Evolutionary conservation across 2,888 invertebrate genomes (phyloP).

Genomic region (Dasypolia templi): DNA sequence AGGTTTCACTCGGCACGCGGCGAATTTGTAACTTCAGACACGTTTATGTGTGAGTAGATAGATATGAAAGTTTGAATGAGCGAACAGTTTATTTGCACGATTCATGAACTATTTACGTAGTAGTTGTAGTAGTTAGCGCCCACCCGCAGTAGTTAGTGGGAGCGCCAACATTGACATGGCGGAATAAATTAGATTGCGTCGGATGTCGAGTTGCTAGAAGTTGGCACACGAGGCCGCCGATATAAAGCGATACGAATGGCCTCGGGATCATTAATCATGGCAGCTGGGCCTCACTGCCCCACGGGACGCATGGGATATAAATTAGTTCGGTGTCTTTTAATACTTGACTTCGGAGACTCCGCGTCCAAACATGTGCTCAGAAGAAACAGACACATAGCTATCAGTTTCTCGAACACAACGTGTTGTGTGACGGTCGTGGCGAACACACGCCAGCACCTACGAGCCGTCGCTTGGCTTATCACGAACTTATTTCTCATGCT

Average conservation of each 20-base stretch:
- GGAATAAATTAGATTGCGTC: conserved; percentile 45
- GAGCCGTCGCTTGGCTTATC: background rate
- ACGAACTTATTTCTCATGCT: conserved; percentile 18
- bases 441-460: too few species aligned
- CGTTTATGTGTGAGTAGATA: background rate
- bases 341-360: conserved; percentile 30
- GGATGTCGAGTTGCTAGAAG: conserved; percentile 44
- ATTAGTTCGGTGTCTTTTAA: conserved; percentile 63
- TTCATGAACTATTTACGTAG: conserved; percentile 23
- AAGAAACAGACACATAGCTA: conserved; percentile 4
- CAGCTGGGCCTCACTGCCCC: conserved; percentile 37
- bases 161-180: conserved; percentile 29
- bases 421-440: background rate
- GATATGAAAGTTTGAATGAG: background rate
- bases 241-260: conserved; percentile 48
- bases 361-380: background rate
- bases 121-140: conserved; percentile 18
- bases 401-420: conserved; percentile 17
- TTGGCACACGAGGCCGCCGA: conserved; percentile 30
- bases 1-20: background rate
- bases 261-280: conserved; percentile 63
- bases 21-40: background rate
- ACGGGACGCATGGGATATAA: conserved; percentile 56
- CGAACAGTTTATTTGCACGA: conserved; percentile 12
- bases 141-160: conserved; percentile 39